Evolutionary conservation across 2,113 vertebrate genomes (phyloP).

Genomic region (Platichthys stellatus): DNA sequence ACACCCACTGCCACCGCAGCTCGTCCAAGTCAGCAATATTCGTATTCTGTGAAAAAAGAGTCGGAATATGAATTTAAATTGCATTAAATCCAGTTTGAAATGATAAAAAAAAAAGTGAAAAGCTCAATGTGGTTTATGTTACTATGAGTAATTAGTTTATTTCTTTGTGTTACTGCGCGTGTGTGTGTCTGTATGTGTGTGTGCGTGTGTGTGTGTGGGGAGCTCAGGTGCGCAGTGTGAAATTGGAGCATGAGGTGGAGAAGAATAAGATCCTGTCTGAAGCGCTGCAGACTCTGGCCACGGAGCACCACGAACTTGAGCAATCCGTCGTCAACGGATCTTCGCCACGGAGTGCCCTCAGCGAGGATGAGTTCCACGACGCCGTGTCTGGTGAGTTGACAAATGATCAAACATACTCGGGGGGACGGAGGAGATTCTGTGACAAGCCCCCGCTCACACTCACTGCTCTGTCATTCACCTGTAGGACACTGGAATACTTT

Average conservation of each 20-base stretch:
- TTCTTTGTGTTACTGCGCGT: conserved; percentile 26
- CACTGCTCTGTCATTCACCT: conserved; percentile 47
- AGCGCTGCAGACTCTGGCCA: conserved; percentile 94
- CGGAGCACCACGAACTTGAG: conserved; percentile 96
- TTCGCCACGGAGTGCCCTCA: conserved; percentile 86
- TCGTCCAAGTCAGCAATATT: not conserved
- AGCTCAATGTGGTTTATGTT: conserved; percentile 7
- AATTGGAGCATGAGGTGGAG: conserved; percentile 95
- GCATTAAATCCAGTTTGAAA: conserved; percentile 2
- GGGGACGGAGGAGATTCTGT: conserved; percentile 40
- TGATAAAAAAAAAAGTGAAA: not conserved
- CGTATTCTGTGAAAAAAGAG: not conserved
- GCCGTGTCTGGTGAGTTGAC: conserved; percentile 90
- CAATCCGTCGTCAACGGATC: conserved; percentile 93
- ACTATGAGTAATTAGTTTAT: conserved; percentile 39
- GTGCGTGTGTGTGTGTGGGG: conserved; percentile 31
- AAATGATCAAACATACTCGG: conserved; percentile 30
- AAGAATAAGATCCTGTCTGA: conserved; percentile 98
- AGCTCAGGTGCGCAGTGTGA: conserved; percentile 92
- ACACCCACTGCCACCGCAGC: conserved; percentile 14
- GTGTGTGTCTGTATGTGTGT: conserved; percentile 26
- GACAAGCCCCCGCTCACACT: conserved; percentile 41
- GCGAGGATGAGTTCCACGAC: conserved; percentile 97
- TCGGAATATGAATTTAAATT: not conserved
- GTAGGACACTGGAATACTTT: conserved; percentile 60